A percentile compares a stretch with the other conserved stretches of the same genome.
These are phyloP conservation scores for Sorex fumeus DNA, from an alignment of 2,113 vertebrate genomes.

Conservation along the genomic window DNA sequence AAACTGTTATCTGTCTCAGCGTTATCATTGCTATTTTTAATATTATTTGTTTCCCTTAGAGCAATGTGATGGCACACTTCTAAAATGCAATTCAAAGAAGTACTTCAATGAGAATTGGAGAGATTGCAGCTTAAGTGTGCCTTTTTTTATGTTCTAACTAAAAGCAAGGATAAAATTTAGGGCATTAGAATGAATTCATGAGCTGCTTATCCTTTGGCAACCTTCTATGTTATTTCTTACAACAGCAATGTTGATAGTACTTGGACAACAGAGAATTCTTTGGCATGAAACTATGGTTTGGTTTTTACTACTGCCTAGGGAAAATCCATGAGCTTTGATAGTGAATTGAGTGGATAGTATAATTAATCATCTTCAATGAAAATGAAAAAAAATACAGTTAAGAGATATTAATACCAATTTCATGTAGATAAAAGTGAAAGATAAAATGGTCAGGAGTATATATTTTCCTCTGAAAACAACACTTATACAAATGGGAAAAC, in stretches of 20 bases:
- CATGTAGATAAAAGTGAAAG: background rate
- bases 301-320: slow-evolving; percentile 31
- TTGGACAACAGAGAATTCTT: slow-evolving; percentile 57
- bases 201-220: slow-evolving; percentile 13
- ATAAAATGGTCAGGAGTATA: slow-evolving; percentile 32
- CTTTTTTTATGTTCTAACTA: slow-evolving; percentile 48
- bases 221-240: slow-evolving; percentile 39
- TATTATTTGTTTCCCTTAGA: background rate
- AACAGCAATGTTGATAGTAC: slow-evolving; percentile 49
- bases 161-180: slow-evolving; percentile 24
- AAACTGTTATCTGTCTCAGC: background rate
- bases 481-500: slow-evolving; percentile 49
- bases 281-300: background rate
- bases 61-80: background rate
- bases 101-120: background rate
- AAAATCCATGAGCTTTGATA: slow-evolving; percentile 32
- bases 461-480: slow-evolving; percentile 50
- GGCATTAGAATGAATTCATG: slow-evolving; percentile 21
- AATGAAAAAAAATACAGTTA: slow-evolving; percentile 15
- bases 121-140: background rate
- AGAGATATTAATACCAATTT: slow-evolving; percentile 30
- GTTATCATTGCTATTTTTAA: background rate
- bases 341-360: slow-evolving; percentile 36
- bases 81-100: background rate
- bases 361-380: slow-evolving; percentile 69